Base-by-base conservation (phyloP, 2,113 vertebrate species). In the Trachemys scripta region DNA sequence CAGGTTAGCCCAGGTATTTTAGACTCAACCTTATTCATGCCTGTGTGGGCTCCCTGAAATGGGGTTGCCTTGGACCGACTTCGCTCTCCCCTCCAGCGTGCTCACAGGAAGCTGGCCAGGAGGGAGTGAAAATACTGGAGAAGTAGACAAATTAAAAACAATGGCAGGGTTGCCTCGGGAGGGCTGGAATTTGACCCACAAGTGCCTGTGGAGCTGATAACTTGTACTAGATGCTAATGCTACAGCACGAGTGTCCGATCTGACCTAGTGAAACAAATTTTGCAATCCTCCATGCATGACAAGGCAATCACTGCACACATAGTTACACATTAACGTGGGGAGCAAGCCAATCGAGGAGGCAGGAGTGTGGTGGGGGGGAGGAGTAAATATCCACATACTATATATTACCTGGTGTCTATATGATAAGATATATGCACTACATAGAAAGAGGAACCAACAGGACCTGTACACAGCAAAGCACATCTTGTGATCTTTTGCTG, bases 331-430 rank as follows among this genome's bases (percentile, higher is more conserved):
- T 8, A 84, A 89, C 57, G 22, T 0, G 65, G 86, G 12, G 27
- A 84, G 80, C 75, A 45, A 7, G 22, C 24, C 25, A 27, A 29
- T 2, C 75, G n/a, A 2, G 12, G 72, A 14, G 80, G 57, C 90
- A 82, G 75, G 72, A 95, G 53, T 54, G 51, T 51, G 51, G 51
- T 17, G 87, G 0, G 31, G 90, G 89, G 93, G 90, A 94, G 76
- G 81, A 92, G 92, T 93, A 59, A 92, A 89, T 22, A 91, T 85
- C 85, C 89, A 76, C 59, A 14, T 5, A 8, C 90, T 94, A 91
- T 93, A 90, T 95, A 96, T 97, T 94, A 81, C 59, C 20, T 88
- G 78, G 96, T 93, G 96, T 88, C 89, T 94, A 92, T 94, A 92
- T 90, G 65, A 2, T 4, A 50, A 93, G 92, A 88, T 87, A 93